Evolutionary conservation across 2,797 vertebrate genomes (phyloP).

Genomic region (Saxicola maurus): DNA sequence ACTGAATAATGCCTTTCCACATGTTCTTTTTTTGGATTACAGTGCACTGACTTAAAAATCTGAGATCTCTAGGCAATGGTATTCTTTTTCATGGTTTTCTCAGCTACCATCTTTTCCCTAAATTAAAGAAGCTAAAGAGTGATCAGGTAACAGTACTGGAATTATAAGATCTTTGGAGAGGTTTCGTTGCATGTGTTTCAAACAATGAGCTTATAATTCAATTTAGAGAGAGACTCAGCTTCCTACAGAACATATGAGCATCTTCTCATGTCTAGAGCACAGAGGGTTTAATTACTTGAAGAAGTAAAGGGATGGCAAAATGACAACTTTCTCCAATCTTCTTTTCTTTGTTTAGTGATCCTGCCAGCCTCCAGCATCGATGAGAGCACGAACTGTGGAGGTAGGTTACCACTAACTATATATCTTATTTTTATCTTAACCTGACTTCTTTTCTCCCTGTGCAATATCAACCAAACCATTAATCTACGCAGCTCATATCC

Average conservation of each 20-base stretch:
- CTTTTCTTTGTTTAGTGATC: conserved; percentile 82
- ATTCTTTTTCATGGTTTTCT: not conserved
- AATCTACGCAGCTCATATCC: conserved; percentile 50
- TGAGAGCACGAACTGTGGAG: conserved; percentile 87
- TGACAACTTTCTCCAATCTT: conserved; percentile 7
- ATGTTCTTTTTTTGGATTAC: not conserved
- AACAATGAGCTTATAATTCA: not conserved
- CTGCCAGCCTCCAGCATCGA: conserved; percentile 94
- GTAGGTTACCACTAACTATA: conserved; percentile 75
- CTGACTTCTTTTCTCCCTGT: conserved; percentile 40
- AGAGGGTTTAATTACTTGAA: conserved; percentile 29
- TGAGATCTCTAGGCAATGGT: not conserved
- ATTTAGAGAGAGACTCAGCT: not conserved
- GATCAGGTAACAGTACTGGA: not conserved
- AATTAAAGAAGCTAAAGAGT: not conserved
- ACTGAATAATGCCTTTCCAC: not conserved
- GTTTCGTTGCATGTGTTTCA: not conserved
- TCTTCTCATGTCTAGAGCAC: not conserved
- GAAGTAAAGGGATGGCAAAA: conserved; percentile 19
- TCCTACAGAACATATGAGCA: not conserved
- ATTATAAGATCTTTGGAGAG: not conserved
- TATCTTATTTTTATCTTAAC: conserved; percentile 60
- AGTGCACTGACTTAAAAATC: not conserved
- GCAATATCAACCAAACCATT: conserved; percentile 55
- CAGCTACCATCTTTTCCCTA: not conserved